Conservation (phyloP, 2,888 invertebrate genomes). For the Trichogramma dendrolimi region DNA sequence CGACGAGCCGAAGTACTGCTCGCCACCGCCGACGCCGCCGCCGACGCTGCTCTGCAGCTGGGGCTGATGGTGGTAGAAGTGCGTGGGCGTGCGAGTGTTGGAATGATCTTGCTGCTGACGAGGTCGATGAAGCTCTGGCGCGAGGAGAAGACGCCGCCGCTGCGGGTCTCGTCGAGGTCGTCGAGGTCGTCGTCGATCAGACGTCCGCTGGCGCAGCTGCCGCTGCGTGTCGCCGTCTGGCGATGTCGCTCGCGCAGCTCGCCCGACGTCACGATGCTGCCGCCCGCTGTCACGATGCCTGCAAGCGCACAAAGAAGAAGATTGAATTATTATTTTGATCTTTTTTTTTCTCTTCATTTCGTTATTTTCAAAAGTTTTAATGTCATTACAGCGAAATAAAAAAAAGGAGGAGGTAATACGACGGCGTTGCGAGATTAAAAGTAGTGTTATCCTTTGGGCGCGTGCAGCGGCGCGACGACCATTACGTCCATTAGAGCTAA, state of each 20-base stretch:
- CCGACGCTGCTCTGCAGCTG: conserved; percentile 35
- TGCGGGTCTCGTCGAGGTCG: conserved; percentile 44
- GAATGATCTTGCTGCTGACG: conserved; percentile 48
- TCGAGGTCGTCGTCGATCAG: conserved; percentile 32
- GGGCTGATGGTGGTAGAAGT: conserved; percentile 48
- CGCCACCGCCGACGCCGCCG: conserved; percentile 37
- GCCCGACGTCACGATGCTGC: conserved; percentile 34
- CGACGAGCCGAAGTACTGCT: conserved; percentile 67
- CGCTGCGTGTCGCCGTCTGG: conserved; percentile 9
- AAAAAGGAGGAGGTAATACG: neutral
- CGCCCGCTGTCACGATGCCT: conserved; percentile 25
- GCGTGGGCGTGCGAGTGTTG: conserved; percentile 45
- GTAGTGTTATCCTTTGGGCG: too few relatives aligned
- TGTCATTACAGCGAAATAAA: neutral
- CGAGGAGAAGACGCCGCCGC: conserved; percentile 43
- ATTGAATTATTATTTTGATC: neutral
- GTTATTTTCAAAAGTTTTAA: too few relatives aligned
- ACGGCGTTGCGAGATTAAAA: neutral
- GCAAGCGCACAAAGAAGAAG: neutral
- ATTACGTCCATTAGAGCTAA: neutral
- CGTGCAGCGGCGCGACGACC: too few relatives aligned
- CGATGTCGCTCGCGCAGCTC: conserved; percentile 37
- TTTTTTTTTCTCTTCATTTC: neutral
- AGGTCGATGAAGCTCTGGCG: conserved; percentile 49
- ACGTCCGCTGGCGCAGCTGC: neutral